A percentile compares a stretch with the other conserved stretches of the same genome.
Evolutionary conservation across 2,888 invertebrate species (phyloP).

Genomic region (Yponomeuta cagnagella): DNA sequence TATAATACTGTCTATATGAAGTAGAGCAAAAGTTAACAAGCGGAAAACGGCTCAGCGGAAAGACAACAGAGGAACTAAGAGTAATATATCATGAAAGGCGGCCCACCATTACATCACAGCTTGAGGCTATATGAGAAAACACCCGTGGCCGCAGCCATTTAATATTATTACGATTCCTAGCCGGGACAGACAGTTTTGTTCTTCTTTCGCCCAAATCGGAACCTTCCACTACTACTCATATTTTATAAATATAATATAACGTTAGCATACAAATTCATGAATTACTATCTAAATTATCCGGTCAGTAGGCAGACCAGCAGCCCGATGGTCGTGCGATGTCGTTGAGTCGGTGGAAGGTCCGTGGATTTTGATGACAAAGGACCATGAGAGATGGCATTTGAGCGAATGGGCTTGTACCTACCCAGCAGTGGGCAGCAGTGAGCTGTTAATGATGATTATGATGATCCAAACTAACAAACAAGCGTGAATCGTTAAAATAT

Average conservation of each 20-base stretch:
- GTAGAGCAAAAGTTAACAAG: background rate
- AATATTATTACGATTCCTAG: conserved; percentile 19
- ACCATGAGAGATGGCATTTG: no score
- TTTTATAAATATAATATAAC: background rate
- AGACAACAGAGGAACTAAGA: conserved; percentile 1
- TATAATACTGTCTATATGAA: background rate
- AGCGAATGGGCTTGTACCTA: no score
- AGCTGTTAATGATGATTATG: no score
- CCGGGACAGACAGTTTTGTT: background rate
- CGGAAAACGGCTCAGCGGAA: background rate
- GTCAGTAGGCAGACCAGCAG: no score
- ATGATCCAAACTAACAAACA: no score
- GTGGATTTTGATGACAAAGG: no score
- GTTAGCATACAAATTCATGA: no score
- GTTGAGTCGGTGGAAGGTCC: no score
- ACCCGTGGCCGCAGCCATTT: conserved; percentile 10
- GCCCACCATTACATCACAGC: conserved; percentile 25
- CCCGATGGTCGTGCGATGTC: no score
- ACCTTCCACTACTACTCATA: background rate
- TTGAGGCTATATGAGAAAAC: conserved; percentile 20
- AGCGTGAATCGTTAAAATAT: no score
- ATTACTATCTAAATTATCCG: no score
- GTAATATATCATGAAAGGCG: conserved; percentile 24
- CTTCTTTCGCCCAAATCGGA: background rate
- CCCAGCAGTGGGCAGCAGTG: no score